Conservation (phyloP, 2,113 vertebrate genomes). For the Cryptomyrus ogoouensis region DNA sequence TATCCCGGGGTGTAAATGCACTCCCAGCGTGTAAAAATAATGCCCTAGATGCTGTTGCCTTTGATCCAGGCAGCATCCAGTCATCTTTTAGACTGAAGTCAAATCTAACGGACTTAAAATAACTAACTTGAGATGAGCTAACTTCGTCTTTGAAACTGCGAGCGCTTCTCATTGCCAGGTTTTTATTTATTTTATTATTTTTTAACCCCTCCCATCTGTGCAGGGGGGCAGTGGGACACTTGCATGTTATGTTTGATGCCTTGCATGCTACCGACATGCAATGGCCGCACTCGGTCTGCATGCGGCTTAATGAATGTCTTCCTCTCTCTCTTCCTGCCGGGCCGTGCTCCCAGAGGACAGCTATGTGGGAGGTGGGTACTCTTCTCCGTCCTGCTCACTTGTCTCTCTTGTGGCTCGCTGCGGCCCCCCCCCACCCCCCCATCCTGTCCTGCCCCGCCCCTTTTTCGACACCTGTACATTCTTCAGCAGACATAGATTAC, state of each 20-base stretch:
- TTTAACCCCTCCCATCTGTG: conserved; percentile 43
- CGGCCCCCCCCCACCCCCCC: conserved; percentile 29
- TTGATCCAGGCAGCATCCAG: not conserved
- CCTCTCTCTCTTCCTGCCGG: conserved; percentile 95
- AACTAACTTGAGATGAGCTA: not conserved
- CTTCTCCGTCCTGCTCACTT: conserved; percentile 28
- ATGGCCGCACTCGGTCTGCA: conserved; percentile 91
- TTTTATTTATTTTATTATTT: conserved; percentile 2
- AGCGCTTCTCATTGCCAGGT: not conserved
- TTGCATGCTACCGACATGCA: conserved; percentile 96
- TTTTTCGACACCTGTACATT: not conserved
- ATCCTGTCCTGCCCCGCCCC: not conserved
- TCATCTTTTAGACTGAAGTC: not conserved
- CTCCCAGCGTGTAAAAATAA: not conserved
- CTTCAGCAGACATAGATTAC: not conserved
- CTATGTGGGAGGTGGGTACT: conserved; percentile 94
- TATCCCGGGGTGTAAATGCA: not conserved
- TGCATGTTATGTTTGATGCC: conserved; percentile 95
- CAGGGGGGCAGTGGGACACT: conserved; percentile 65
- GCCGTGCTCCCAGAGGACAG: conserved; percentile 96
- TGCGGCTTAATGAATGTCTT: conserved; percentile 99
- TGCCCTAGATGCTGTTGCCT: not conserved
- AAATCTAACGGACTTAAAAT: not conserved
- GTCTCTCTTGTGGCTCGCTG: conserved; percentile 23
- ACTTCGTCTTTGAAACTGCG: not conserved